These are phyloP conservation scores for Caenorhabditis doughertyi DNA, from an alignment of 2,888 invertebrate genomes.

Conservation along the genomic window DNA sequence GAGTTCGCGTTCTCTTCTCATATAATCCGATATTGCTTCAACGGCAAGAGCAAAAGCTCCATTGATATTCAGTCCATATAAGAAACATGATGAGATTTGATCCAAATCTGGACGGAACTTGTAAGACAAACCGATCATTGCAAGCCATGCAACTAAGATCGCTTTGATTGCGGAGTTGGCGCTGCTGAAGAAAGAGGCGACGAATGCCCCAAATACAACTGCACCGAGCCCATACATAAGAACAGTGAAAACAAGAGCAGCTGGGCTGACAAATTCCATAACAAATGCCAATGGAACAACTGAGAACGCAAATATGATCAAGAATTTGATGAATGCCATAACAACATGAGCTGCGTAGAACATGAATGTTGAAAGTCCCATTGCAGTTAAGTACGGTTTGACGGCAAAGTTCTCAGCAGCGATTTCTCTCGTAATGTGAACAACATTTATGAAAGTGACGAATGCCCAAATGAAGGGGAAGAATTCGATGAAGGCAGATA, in stretches of 20 bases:
- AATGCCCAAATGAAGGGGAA: slow-evolving; percentile 75
- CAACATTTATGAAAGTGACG: slow-evolving; percentile 72
- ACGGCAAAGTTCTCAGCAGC: slow-evolving; percentile 78
- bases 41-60: slow-evolving; percentile 61
- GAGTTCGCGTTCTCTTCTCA: slow-evolving; percentile 66
- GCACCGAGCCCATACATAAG: slow-evolving; percentile 70
- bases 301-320: slow-evolving; percentile 71
- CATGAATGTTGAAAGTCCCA: slow-evolving; percentile 78
- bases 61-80: slow-evolving; percentile 60
- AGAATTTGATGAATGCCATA: slow-evolving; percentile 75
- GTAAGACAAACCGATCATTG: slow-evolving; percentile 48
- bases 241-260: slow-evolving; percentile 63
- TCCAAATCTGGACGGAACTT: slow-evolving; percentile 56
- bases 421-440: slow-evolving; percentile 78
- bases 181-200: slow-evolving; percentile 67
- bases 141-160: slow-evolving; percentile 62
- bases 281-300: slow-evolving; percentile 64
- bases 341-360: slow-evolving; percentile 79
- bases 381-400: slow-evolving; percentile 78
- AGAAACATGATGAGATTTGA: slow-evolving; percentile 52
- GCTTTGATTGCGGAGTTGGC: slow-evolving; percentile 70
- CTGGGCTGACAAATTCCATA: slow-evolving; percentile 65
- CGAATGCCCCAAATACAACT: slow-evolving; percentile 66
- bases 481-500: slow-evolving; percentile 59
- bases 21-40: slow-evolving; percentile 71